Evolutionary conservation across 2,888 invertebrate genomes (phyloP).

Genomic region (Andrena haemorrhoa): DNA sequence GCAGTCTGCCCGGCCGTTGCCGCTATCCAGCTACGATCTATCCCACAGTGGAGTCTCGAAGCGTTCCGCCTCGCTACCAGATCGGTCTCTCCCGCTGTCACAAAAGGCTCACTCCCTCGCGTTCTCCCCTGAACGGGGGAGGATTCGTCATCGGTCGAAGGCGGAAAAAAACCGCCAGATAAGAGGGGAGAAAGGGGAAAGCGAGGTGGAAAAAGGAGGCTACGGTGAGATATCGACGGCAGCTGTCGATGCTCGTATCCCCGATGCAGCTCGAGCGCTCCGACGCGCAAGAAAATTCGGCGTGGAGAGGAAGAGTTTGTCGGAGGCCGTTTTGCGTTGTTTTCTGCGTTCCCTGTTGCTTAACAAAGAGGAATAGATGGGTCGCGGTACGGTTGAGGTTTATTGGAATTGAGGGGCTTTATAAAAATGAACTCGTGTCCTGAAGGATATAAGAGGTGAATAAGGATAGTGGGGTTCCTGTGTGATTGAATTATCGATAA

Average conservation of each 20-base stretch:
- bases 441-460: slow-evolving; percentile 29
- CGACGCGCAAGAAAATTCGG: slow-evolving; percentile 6
- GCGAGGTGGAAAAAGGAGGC: slow-evolving; percentile 21
- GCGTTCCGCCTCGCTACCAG: slow-evolving; percentile 23
- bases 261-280: background rate
- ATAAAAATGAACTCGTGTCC: slow-evolving; percentile 22
- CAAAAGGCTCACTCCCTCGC: slow-evolving; percentile 18
- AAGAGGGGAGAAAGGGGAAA: slow-evolving; percentile 32
- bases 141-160: slow-evolving; percentile 57
- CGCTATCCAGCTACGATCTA: slow-evolving; percentile 51
- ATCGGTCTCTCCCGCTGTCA: slow-evolving; percentile 7
- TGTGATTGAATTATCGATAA: too few relatives aligned
- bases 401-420: slow-evolving; percentile 21
- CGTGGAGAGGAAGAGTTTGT: background rate
- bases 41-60: slow-evolving; percentile 17
- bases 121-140: slow-evolving; percentile 11
- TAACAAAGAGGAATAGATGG: too few relatives aligned
- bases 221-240: slow-evolving; percentile 40
- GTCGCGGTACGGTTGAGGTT: background rate
- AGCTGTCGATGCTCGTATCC: slow-evolving; percentile 39
- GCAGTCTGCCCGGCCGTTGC: slow-evolving; percentile 37
- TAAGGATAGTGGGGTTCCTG: background rate
- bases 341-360: too few relatives aligned
- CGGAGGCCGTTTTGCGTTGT: background rate
- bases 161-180: slow-evolving; percentile 36